phyloP scores from a whole-genome alignment of 2,888 invertebrate genomes.

The Seira ritae region DNA sequence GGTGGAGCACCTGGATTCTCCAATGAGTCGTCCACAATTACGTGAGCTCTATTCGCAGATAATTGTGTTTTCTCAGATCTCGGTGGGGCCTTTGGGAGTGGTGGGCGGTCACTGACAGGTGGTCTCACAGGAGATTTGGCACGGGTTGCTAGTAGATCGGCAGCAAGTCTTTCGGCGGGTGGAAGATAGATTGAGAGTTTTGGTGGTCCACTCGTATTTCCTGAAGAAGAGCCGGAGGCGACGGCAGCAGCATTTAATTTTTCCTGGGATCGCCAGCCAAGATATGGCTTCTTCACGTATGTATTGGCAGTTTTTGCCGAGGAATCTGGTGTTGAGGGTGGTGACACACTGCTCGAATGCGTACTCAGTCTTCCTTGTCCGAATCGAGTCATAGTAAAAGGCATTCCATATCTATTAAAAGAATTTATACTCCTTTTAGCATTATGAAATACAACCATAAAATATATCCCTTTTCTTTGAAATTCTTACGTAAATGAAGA shows the following conservation, averaged over 20 bases:
- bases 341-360: slow-evolving; percentile 67
- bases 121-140: slow-evolving; percentile 54
- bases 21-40: slow-evolving; percentile 22
- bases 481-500: slow-evolving; percentile 72
- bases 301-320: slow-evolving; percentile 48
- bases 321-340: slow-evolving; percentile 69
- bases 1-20: slow-evolving; percentile 42
- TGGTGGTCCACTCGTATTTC: slow-evolving; percentile 61
- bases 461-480: no score
- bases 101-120: slow-evolving; percentile 68
- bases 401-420: slow-evolving; percentile 72
- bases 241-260: slow-evolving; percentile 77
- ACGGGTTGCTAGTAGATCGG: slow-evolving; percentile 66
- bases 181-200: slow-evolving; percentile 75
- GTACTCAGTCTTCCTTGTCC: slow-evolving; percentile 69
- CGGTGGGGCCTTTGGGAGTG: slow-evolving; percentile 69
- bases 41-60: no score
- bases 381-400: slow-evolving; percentile 70
- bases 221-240: slow-evolving; percentile 3
- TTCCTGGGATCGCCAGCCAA: slow-evolving; percentile 92
- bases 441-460: not conserved
- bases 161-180: slow-evolving; percentile 71
- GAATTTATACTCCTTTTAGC: not conserved
- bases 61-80: slow-evolving; percentile 64
- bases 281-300: slow-evolving; percentile 85